These are phyloP conservation scores for Bactericera cockerelli DNA, from an alignment of 1,140 invertebrate genomes.

Conservation along the genomic window DNA sequence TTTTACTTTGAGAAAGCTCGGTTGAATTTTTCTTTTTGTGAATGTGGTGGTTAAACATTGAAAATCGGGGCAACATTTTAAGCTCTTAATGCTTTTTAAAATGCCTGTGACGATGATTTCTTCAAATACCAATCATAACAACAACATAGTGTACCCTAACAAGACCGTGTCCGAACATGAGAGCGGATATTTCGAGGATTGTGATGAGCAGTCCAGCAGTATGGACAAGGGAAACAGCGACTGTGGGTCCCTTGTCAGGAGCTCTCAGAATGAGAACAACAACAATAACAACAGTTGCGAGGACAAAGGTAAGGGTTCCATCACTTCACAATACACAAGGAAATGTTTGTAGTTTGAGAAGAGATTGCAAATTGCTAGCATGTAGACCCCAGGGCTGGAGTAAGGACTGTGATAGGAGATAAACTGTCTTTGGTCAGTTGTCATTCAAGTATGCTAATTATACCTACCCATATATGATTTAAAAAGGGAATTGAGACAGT, in stretches of 20 bases:
- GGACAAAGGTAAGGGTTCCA: neutral
- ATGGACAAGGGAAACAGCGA: neutral
- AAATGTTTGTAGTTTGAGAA: no score
- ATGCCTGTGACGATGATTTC: neutral
- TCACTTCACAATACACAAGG: no score
- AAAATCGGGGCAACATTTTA: no score
- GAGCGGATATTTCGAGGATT: slow-evolving; percentile 27
- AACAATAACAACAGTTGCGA: neutral
- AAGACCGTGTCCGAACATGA: slow-evolving; percentile 23
- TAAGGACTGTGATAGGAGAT: no score
- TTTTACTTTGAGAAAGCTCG: no score
- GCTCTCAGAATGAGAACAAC: neutral
- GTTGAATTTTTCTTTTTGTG: no score
- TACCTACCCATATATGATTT: no score
- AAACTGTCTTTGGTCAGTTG: no score
- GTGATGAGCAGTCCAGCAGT: slow-evolving; percentile 18
- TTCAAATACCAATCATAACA: neutral
- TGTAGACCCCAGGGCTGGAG: neutral
- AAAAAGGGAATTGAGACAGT: no score
- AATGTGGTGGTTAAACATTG: no score
- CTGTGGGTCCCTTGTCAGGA: neutral
- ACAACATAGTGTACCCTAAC: neutral
- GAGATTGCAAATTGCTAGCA: no score
- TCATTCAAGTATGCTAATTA: no score
- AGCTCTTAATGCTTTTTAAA: neutral